These are phyloP conservation scores for Phaethon lepturus DNA, from an alignment of 2,113 vertebrate genomes.

Conservation along the genomic window DNA sequence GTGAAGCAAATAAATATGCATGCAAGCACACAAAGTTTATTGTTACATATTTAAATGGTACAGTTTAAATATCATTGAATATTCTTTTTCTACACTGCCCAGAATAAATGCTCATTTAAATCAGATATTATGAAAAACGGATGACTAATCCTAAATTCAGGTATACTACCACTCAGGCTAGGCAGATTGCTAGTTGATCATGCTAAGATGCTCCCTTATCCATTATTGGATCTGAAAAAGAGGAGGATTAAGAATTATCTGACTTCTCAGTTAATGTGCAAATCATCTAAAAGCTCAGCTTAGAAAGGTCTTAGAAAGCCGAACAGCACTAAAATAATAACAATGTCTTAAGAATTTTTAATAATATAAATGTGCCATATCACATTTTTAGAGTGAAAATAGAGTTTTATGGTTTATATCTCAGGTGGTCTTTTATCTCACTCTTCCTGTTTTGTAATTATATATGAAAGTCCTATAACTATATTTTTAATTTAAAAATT, in stretches of 20 bases:
- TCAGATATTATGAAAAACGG: conserved; percentile 65
- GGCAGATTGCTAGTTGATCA: conserved; percentile 92
- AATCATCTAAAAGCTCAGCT: conserved; percentile 87
- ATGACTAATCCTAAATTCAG: conserved; percentile 84
- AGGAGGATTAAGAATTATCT: conserved; percentile 96
- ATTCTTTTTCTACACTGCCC: conserved; percentile 32
- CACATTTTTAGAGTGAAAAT: conserved; percentile 42
- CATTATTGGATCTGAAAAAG: conserved; percentile 92
- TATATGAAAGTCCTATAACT: background rate
- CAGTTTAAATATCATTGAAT: conserved; percentile 13
- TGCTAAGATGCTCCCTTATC: conserved; percentile 89
- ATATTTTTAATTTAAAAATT: background rate
- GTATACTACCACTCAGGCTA: conserved; percentile 86
- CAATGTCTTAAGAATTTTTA: conserved; percentile 61
- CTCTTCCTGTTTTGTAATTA: conserved; percentile 2
- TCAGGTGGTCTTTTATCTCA: conserved; percentile 17
- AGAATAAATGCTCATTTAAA: conserved; percentile 67
- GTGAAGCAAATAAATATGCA: background rate
- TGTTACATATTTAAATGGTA: conserved; percentile 4
- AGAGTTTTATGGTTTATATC: background rate
- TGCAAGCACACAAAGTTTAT: background rate
- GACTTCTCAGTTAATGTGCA: conserved; percentile 92
- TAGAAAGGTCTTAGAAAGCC: conserved; percentile 72
- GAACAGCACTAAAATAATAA: conserved; percentile 73
- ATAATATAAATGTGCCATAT: conserved; percentile 36